Base-by-base conservation (phyloP, 2,113 vertebrate genomes). In the Gila orcuttii region DNA sequence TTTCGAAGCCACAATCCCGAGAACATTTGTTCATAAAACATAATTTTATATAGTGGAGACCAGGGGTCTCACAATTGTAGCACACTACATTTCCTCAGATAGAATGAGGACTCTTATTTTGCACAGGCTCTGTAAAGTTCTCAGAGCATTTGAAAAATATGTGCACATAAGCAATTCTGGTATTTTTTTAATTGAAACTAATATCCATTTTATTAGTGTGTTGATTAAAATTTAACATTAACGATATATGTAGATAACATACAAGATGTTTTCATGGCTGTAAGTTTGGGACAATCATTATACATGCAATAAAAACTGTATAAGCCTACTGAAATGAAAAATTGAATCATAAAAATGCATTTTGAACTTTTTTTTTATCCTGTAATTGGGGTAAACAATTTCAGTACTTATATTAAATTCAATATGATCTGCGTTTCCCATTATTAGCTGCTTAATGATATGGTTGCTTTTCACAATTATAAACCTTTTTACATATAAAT, bases 1-100 rank as follows among this genome's bases (percentile, higher is more conserved):
- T n/a, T 42, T 75, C 31, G 80, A 33, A 83, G 45, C 5, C 86
- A 59, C 85, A 76, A 42, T 19, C 6, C 33, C 12, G 3, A 25
- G 11, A 3, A 1, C 1, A 8, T 79, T 39, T 17, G 3, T 21
- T 78, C 23, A 25, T 13, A 45, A 74, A 75, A 28, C 39, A 25
- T 28, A 0, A 75, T 47, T 75, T 50, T 1, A 12, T 74, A 9
- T 6, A 68, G 11, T 17, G 15, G 7, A 28, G 11, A 28, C 4
- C 36, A 28, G 60, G 11, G 3, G 9, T 28, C 28, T 28, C 28
- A 10, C 3, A 25, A 13, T 13, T 64, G 55, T 23, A 57, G 21
- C 55, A 19, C 52, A 57, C 19, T 21, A 57, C 5, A 64, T 28
- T n/a, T 64, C n/a, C n/a, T 62, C 4, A 13, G 60, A 10, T 28